phyloP scores from a whole-genome alignment of 2,797 vertebrate genomes.

The Pogoniulus pusillus region DNA sequence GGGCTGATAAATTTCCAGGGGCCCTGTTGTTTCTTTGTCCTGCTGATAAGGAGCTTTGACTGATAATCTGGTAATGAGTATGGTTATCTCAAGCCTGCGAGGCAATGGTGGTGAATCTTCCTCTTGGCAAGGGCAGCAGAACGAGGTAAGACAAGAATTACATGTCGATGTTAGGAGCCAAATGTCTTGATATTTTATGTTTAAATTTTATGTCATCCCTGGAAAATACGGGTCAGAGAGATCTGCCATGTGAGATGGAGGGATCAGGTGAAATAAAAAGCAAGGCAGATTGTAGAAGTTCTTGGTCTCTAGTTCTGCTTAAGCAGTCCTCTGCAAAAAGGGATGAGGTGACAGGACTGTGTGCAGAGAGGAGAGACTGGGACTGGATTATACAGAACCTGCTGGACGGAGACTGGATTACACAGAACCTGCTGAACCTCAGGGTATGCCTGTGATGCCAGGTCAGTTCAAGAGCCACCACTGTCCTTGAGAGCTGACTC shows the following conservation, averaged over 20 bases:
- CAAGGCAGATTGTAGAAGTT: background rate
- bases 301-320: background rate
- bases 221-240: background rate
- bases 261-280: background rate
- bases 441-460: background rate
- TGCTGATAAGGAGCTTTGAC: slow-evolving; percentile 36
- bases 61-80: slow-evolving; percentile 28
- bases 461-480: background rate
- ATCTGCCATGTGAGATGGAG: background rate
- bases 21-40: slow-evolving; percentile 34
- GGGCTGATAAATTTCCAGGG: slow-evolving; percentile 4
- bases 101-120: slow-evolving; percentile 26
- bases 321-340: background rate
- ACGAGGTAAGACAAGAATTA: background rate
- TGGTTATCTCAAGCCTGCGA: slow-evolving; percentile 22
- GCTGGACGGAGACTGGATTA: background rate
- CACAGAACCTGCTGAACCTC: background rate
- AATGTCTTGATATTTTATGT: background rate
- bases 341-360: background rate
- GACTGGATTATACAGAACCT: background rate
- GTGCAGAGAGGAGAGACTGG: background rate
- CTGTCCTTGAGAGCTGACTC: background rate
- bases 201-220: background rate
- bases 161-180: background rate
- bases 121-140: background rate